Base-by-base conservation (phyloP, 2,113 vertebrate species). In the Ahaetulla prasina region DNA sequence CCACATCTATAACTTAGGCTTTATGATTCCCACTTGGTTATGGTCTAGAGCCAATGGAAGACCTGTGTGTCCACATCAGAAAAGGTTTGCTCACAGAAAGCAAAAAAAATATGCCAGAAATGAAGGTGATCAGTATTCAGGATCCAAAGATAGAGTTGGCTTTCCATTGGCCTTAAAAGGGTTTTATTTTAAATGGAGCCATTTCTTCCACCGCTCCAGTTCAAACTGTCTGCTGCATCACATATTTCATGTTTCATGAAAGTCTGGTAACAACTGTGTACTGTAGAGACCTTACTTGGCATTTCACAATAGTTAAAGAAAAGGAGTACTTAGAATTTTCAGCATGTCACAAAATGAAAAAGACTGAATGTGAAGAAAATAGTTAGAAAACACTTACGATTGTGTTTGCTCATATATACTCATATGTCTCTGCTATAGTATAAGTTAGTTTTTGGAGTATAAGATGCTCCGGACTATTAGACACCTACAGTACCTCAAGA, bases 361-460 rank as follows among this genome's bases (percentile, higher is more conserved):
- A 3, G 4, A 54, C 1, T 3, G 39, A 94, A 23, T 50, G 93
- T 4, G 23, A 90, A 91, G 45, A 95, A 23, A 25, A 85, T 53
- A 94, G 63, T 20, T 22, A 4, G 91, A 3, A 2, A 18, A 39
- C 86, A 54, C 54, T 6, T 60, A 8, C 43, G 88, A 60, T 60
- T 94, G 22, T 93, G 89, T 35, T 39, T 94, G 49, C 35, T 35
- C 47, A 49, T 53, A 95, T 90, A 95, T 96, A 95, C 91, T 52
- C 93, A 86, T 11, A n/a, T 94, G 55, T 60, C 93, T 45, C 94
- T 94, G 93, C 50, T 2, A n/a, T n/a, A n/a, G n/a, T n/a, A n/a
- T n/a, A n/a, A n/a, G n/a, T n/a, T n/a, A n/a, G n/a, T n/a, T n/a
- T n/a, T n/a, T n/a, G n/a, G n/a, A n/a, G n/a, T n/a, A n/a, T n/a